A percentile compares a stretch with the other conserved stretches of the same genome.
phyloP scores from a whole-genome alignment of 2,113 vertebrate species.

The Grammomys dolichurus region DNA sequence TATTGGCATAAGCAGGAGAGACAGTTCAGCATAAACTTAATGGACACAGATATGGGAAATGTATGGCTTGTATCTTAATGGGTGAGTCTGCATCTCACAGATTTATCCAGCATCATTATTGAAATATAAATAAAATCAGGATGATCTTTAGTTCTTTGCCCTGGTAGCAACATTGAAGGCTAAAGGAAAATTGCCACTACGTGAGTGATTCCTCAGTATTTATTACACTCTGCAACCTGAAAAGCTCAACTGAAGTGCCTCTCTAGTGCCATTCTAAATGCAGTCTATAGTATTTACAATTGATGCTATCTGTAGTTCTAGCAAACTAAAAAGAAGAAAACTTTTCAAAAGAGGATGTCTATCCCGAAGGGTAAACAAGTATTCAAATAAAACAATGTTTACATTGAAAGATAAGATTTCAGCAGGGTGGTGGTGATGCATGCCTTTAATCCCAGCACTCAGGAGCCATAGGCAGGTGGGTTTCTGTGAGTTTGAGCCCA shows the following conservation, averaged over 20 bases:
- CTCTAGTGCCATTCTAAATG: background rate
- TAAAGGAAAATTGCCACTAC: constrained; percentile 8
- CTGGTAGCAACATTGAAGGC: constrained; percentile 32
- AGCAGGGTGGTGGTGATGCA: background rate
- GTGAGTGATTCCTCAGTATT: background rate
- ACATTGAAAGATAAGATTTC: constrained; percentile 26
- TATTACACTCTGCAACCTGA: background rate
- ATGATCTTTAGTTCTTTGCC: background rate
- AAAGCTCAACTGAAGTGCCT: constrained; percentile 20
- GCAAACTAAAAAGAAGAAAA: background rate
- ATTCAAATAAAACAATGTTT: background rate
- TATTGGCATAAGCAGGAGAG: background rate
- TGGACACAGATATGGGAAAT: background rate
- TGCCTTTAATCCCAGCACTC: too few species aligned
- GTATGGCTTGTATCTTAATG: background rate
- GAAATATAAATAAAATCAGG: background rate
- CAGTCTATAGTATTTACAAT: background rate
- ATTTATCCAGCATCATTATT: constrained; percentile 14
- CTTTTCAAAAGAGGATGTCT: constrained; percentile 10
- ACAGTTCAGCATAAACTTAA: background rate
- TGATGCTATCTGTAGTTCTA: constrained; percentile 19
- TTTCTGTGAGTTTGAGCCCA: too few species aligned
- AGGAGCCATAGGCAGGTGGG: too few species aligned
- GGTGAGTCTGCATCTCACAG: background rate
- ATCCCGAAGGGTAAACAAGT: constrained; percentile 23